Conservation (phyloP, 2,888 invertebrate species). For the Caenorhabditis macrosperma region DNA sequence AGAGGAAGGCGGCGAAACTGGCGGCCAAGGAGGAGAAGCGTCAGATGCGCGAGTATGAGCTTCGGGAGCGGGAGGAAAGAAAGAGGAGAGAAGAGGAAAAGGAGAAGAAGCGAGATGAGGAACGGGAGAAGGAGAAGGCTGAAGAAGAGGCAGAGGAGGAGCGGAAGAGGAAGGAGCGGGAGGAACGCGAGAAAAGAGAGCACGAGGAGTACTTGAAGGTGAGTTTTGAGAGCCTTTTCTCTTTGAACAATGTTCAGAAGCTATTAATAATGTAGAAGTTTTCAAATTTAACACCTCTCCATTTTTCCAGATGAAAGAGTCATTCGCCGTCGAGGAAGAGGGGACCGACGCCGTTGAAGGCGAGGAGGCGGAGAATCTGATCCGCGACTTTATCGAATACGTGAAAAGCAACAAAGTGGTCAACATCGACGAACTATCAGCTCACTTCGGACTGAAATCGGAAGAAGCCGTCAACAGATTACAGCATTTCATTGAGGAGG, state of each 20-base stretch:
- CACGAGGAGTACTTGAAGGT: slow-evolving; percentile 77
- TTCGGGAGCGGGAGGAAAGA: slow-evolving; percentile 77
- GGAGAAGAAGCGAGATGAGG: slow-evolving; percentile 72
- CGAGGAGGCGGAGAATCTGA: slow-evolving; percentile 75
- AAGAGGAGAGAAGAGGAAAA: slow-evolving; percentile 74
- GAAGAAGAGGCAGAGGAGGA: slow-evolving; percentile 73
- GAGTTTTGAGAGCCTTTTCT: no score
- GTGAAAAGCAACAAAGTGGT: slow-evolving; percentile 78
- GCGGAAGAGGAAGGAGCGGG: slow-evolving; percentile 69
- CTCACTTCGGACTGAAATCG: slow-evolving; percentile 73
- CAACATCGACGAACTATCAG: slow-evolving; percentile 79
- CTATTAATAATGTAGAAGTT: no score
- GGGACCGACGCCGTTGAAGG: slow-evolving; percentile 77
- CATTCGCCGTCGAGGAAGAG: slow-evolving; percentile 78
- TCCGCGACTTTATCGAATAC: slow-evolving; percentile 76
- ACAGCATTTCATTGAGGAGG: slow-evolving; percentile 88
- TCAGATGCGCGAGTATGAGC: slow-evolving; percentile 76
- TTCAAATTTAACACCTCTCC: no score
- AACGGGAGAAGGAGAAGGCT: slow-evolving; percentile 63
- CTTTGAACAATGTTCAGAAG: no score
- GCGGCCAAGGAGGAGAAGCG: slow-evolving; percentile 79
- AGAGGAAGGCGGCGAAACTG: slow-evolving; percentile 79
- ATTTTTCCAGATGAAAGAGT: slow-evolving; percentile 74
- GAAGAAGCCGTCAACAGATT: slow-evolving; percentile 85
- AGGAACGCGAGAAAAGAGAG: slow-evolving; percentile 77